Conservation (phyloP, 2,797 vertebrate species). For the Molossus alvarezi region DNA sequence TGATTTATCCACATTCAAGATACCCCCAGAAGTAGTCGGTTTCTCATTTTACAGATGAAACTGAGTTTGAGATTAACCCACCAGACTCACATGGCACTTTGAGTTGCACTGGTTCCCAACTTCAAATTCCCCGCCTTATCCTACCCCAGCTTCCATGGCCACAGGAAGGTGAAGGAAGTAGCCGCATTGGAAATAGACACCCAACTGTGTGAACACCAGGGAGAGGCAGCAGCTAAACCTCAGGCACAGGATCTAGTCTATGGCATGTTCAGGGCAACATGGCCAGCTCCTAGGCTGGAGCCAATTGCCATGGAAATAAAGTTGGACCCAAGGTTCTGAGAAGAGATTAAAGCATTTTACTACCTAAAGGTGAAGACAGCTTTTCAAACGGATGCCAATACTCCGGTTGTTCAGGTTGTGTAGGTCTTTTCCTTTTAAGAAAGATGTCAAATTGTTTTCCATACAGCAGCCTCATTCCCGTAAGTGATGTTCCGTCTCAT, state of each 20-base stretch:
- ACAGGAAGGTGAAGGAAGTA: not conserved
- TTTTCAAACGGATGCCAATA: not conserved
- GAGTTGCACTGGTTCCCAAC: not conserved
- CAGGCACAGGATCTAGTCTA: not conserved
- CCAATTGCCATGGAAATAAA: not conserved
- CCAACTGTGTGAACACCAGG: not conserved
- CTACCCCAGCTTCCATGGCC: not conserved
- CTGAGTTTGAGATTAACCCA: not conserved
- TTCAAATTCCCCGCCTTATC: not conserved
- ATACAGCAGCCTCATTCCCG: not conserved
- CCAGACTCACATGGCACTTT: not conserved
- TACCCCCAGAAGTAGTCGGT: not conserved
- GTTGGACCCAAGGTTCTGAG: not conserved
- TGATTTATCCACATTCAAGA: not conserved
- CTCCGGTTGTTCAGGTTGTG: not conserved
- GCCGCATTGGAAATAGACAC: not conserved
- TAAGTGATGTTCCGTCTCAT: not conserved
- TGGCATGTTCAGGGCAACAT: not conserved
- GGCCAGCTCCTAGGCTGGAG: not conserved
- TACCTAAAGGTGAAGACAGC: not conserved
- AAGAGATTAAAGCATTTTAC: constrained; percentile 47
- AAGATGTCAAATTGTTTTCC: not conserved
- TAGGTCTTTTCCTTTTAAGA: not conserved
- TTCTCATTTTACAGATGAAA: not conserved
- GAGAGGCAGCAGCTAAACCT: not conserved